Percentiles rank a stretch among this genome's conserved stretches.
These are phyloP conservation scores for Sula dactylatra DNA, from an alignment of 2,113 vertebrate genomes.

Conservation along the genomic window DNA sequence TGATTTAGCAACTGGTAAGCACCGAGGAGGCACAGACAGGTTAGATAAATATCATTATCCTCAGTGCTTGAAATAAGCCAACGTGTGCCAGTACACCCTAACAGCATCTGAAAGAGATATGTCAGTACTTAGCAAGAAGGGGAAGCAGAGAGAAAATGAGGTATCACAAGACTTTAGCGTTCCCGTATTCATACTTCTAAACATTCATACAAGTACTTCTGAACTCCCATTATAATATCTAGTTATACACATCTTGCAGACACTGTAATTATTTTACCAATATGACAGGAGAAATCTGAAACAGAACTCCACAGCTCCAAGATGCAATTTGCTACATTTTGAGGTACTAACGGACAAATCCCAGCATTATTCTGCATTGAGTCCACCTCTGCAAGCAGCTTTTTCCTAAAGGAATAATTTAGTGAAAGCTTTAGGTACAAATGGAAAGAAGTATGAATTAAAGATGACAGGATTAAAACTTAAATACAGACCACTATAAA, in stretches of 20 bases:
- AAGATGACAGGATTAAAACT: slow-evolving; percentile 20
- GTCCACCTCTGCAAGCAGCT: not conserved
- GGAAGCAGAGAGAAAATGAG: not conserved
- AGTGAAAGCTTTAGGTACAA: slow-evolving; percentile 19
- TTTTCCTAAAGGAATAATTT: not conserved
- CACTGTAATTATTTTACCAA: not conserved
- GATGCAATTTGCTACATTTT: slow-evolving; percentile 5
- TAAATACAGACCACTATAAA: not conserved
- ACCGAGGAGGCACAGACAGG: not conserved
- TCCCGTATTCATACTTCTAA: not conserved
- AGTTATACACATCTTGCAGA: slow-evolving; percentile 21
- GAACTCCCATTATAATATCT: not conserved
- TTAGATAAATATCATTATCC: not conserved
- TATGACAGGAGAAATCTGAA: not conserved
- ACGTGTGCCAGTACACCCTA: not conserved
- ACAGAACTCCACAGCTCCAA: not conserved
- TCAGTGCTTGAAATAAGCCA: not conserved
- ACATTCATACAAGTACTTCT: not conserved
- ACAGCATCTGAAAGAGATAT: not conserved
- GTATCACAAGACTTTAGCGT: not conserved
- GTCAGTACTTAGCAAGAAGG: not conserved
- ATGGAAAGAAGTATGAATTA: slow-evolving; percentile 11
- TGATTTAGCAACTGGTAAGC: not conserved
- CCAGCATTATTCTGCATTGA: not conserved
- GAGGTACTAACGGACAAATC: slow-evolving; percentile 11